Base-by-base conservation (phyloP, 2,113 vertebrate species). In the Xenus cinereus region DNA sequence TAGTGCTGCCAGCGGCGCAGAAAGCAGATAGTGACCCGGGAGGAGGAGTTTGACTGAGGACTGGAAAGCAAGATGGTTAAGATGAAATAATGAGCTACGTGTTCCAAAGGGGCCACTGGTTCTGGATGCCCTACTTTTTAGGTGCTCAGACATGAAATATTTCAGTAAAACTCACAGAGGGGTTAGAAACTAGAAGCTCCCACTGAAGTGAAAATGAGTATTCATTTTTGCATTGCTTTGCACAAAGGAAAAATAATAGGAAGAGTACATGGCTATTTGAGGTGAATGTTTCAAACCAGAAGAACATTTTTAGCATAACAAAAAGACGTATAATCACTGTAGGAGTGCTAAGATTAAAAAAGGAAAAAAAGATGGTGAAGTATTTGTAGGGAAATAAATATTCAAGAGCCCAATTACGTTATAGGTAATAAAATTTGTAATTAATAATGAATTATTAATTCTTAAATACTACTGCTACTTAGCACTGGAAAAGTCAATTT, bases 361-460 rank as follows among this genome's bases (percentile, higher is more conserved):
- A 32, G 7, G 7, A 41, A 43, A 85, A 90, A 90, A 62, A 7
- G 20, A 51, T 46, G 27, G 32, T 63, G 51, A 80, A 90, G 27
- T 13, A 33, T 90, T 95, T 79, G 46, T 67, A 77, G 33, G 57
- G 80, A 93, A 82, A 95, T 84, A 95, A 96, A 95, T 88, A 90
- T 90, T 93, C 0, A 6, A 46, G 19, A 82, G 15, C 18, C 43
- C 2, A 71, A 85, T 90, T 79, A 87, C 28, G 71, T 82, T 87
- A 51, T 28, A 77, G 59, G 27, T 91, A 95, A 90, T 95, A 94
- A 93, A 91, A 95, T 69, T 71, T 59, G 53, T 94, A 95, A 85
- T 97, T 90, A 97, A 87, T 85, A 83, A 87, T 93, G 56, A 97
- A 95, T 94, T 93, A 96, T 85, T 95, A 89, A 90, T 92, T 93